Evolutionary conservation across 2,888 invertebrate genomes (phyloP).

Genomic region (Drosophila imparisetae): DNA sequence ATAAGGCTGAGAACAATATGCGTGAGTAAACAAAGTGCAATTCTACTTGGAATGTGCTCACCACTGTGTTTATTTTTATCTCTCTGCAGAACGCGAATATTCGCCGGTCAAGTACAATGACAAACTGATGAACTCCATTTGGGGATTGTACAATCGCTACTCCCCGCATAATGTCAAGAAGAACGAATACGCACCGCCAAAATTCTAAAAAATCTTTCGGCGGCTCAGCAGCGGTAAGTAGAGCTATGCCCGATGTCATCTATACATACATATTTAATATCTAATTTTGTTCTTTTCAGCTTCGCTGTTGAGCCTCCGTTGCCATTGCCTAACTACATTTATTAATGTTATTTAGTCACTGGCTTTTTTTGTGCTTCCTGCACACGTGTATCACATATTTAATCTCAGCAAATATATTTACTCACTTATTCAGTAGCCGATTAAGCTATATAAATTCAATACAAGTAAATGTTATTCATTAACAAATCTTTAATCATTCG

Average conservation of each 20-base stretch:
- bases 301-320: conserved; percentile 32
- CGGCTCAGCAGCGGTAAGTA: conserved; percentile 49
- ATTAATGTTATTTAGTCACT: conserved; percentile 21
- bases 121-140: conserved; percentile 95
- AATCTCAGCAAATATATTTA: conserved; percentile 28
- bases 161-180: conserved; percentile 95
- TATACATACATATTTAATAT: neutral
- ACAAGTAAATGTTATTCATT: conserved; percentile 14
- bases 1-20: conserved; percentile 81
- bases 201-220: conserved; percentile 43
- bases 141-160: conserved; percentile 95
- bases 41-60: conserved; percentile 9
- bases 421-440: conserved; percentile 11
- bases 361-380: conserved; percentile 29
- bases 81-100: conserved; percentile 86
- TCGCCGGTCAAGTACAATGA: conserved; percentile 92
- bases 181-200: conserved; percentile 82
- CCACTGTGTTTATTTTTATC: conserved; percentile 67
- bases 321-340: conserved; percentile 28
- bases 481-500: conserved; percentile 52
- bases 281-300: conserved; percentile 16
- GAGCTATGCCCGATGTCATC: neutral
- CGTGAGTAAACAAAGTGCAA: conserved; percentile 65
- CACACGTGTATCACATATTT: conserved; percentile 28
- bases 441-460: conserved; percentile 21